A percentile compares a stretch with the other conserved stretches of the same genome.
Evolutionary conservation across 2,113 vertebrate species (phyloP).

Genomic region (Serilophus lunatus): DNA sequence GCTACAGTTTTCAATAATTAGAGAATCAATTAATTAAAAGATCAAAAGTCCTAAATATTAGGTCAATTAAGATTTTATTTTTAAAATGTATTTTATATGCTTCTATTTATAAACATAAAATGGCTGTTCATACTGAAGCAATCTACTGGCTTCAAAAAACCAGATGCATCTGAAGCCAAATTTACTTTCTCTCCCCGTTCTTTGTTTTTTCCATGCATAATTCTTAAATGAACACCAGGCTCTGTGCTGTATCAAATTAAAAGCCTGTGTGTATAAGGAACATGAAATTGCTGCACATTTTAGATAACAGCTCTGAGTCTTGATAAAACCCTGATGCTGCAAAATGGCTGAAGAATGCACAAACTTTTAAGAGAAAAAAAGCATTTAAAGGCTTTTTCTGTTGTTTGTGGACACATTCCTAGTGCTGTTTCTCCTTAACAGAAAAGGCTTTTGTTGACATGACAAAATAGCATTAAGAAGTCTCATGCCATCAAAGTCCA

Average conservation of each 20-base stretch:
- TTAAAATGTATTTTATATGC: background rate
- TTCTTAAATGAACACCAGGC: background rate
- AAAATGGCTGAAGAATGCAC: background rate
- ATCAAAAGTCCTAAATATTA: constrained; percentile 29
- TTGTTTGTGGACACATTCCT: background rate
- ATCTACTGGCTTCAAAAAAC: background rate
- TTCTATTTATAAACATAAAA: constrained; percentile 35
- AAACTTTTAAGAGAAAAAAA: background rate
- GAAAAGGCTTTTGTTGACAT: background rate
- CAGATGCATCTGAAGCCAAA: background rate
- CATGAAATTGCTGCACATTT: background rate
- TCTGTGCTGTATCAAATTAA: background rate
- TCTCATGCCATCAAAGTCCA: rapidly evolving
- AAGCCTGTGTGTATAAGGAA: background rate
- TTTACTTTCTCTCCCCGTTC: background rate
- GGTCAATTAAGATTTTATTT: background rate
- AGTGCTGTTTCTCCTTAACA: background rate
- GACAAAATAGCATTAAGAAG: background rate
- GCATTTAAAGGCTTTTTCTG: background rate
- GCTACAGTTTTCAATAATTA: constrained; percentile 11
- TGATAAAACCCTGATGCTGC: background rate
- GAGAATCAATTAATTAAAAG: constrained; percentile 7
- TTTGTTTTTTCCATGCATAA: background rate
- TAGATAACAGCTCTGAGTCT: background rate
- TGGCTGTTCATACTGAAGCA: background rate